Percentiles rank a stretch among this genome's conserved stretches.
Conservation (phyloP, 2,113 vertebrate genomes). For the Petaurus breviceps region DNA sequence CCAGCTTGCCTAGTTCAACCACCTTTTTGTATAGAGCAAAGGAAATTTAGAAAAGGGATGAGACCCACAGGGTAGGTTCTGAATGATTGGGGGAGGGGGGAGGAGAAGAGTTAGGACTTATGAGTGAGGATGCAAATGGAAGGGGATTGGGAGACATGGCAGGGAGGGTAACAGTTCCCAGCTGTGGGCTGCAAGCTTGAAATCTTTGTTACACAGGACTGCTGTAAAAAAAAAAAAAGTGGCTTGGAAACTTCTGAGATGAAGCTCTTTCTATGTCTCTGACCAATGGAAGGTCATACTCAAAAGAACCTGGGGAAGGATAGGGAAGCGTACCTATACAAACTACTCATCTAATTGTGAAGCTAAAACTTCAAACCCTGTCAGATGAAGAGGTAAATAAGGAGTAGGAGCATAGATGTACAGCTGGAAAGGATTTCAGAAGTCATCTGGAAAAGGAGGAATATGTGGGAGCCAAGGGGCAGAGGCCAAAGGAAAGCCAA, state of each 20-base stretch:
- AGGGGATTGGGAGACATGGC: no score
- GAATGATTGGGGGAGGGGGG: not conserved
- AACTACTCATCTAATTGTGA: not conserved
- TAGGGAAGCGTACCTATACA: not conserved
- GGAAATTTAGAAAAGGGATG: not conserved
- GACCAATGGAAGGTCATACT: not conserved
- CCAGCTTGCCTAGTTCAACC: not conserved
- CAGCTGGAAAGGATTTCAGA: not conserved
- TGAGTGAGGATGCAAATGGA: no score
- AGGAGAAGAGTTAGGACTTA: not conserved
- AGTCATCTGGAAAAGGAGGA: not conserved
- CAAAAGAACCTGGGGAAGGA: no score
- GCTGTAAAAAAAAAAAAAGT: no score
- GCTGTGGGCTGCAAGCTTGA: no score
- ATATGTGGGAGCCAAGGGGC: not conserved
- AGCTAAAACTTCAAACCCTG: not conserved
- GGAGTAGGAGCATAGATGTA: not conserved
- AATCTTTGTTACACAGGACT: no score
- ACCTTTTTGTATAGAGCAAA: no score
- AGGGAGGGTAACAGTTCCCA: no score
- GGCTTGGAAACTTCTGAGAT: not conserved
- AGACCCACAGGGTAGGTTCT: not conserved
- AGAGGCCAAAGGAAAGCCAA: not conserved
- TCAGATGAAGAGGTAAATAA: not conserved
- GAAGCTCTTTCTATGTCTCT: not conserved